phyloP scores from a whole-genome alignment of 1,140 invertebrate genomes.

The Procambarus virginalis region DNA sequence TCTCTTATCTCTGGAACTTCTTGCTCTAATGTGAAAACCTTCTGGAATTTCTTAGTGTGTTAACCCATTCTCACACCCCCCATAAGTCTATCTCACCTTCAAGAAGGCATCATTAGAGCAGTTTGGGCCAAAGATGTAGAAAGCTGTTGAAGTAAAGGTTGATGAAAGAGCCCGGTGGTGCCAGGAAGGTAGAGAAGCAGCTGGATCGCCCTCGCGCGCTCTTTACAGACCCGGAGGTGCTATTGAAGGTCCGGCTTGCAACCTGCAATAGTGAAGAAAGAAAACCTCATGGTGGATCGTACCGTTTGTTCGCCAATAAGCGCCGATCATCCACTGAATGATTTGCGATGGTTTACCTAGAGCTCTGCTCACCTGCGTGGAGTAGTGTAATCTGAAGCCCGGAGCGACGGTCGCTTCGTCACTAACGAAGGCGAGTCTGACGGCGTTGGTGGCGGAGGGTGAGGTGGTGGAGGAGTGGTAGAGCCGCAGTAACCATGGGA shows the following conservation, averaged over 20 bases:
- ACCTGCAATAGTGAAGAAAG: constrained; percentile 2
- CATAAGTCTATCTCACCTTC: constrained; percentile 8
- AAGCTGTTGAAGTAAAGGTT: constrained; percentile 33
- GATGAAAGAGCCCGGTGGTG: constrained; percentile 24
- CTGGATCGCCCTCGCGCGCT: not conserved
- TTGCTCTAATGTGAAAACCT: too few species aligned
- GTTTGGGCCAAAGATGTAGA: not conserved
- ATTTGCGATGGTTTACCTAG: too few species aligned
- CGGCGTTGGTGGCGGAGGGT: constrained; percentile 19
- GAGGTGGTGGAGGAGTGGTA: constrained; percentile 26
- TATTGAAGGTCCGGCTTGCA: constrained; percentile 58
- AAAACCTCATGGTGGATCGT: too few species aligned
- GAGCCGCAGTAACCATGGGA: constrained; percentile 34
- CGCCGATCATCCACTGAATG: too few species aligned
- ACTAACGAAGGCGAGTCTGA: constrained; percentile 18
- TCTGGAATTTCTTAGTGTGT: too few species aligned
- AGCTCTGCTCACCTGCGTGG: constrained; percentile 12
- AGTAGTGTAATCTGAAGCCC: constrained; percentile 41
- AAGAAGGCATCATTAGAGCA: constrained; percentile 14
- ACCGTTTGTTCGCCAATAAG: too few species aligned
- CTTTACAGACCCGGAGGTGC: constrained; percentile 18
- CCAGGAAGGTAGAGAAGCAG: constrained; percentile 34
- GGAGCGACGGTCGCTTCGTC: not conserved
- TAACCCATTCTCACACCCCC: too few species aligned
- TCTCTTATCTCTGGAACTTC: too few species aligned